Evolutionary conservation across 1,140 invertebrate species (phyloP), one percentile per base, ranked within the genome.

Genomic region (Pantala flavescens): DNA sequence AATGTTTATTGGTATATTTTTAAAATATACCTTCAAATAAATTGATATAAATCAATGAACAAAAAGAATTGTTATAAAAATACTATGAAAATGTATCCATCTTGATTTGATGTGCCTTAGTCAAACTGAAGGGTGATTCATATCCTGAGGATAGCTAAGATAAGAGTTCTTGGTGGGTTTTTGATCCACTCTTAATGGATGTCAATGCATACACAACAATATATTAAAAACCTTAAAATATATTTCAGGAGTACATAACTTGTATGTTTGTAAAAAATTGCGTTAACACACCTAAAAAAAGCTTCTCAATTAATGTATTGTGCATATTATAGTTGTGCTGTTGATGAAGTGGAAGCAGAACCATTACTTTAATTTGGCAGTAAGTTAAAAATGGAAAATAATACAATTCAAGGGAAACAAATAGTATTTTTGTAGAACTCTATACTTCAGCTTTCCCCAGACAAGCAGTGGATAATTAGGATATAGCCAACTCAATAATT

Each of bases 381-480:
- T 63, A 7, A 63, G 49, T 7, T 63, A 12, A 63, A 63, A 63
- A 63, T 63, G 49, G 12, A 63, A 63, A 63, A 63, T 19, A 63
- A 19, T 3, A 7, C 12, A 12, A 63, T 63, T 63, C 49, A 63
- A 63, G 49, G 49, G 49, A 63, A 63, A 63, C 49, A 63, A 63
- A 19, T 63, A 63, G 3, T 63, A 63, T 16, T 63, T 19, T 63
- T 19, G 9, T 63, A 63, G 49, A 63, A 63, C 49, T 63, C 49
- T 63, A 63, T 63, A 63, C 49, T 63, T 63, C 49, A 72, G 24
- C 42, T 72, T 28, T 72, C 71, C 71, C 28, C 71, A 72, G 71
- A 72, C 71, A 72, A 72, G 71, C 71, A 72, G 71, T 72, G 24
- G 19, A 72, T 36, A 36, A 72, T 42, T 72, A 24, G 28, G 28